Base-by-base conservation (phyloP, 2,888 invertebrate species). In the Nudaria mundana region DNA sequence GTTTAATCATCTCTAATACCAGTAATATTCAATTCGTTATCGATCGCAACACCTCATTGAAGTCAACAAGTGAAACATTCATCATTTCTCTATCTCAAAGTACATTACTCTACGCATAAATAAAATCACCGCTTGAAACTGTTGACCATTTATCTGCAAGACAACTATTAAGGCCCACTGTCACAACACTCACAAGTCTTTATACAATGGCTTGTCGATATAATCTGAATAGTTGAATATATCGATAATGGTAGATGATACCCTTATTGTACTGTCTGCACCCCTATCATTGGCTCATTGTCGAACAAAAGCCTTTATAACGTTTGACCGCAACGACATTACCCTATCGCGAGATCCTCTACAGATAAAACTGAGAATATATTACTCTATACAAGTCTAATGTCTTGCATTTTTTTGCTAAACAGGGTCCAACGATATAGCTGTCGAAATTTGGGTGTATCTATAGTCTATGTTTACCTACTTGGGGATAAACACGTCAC, bases 191-290 rank as follows among this genome's bases (percentile, higher is more conserved):
- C 66, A 67, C 68, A 68, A 59, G 62, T 56, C 54, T 52, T 52
- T 65, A 71, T 65, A 82, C 81, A 81, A 83, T 75, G 66, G 70
- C 54, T 55, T 71, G 68, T 75, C 70, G 66, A 65, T 66, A 62
- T 78, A 71, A 86, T 86, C 84, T 75, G 75, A 77, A 78, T 73
- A 68, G 65, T 53, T 70, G 69, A 79, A 78, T 75, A 68, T 66
- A 77, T 78, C 76, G 81, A 78, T 73, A 58, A 61, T 66, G 40
- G 47, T 45, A 67, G 65, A 63, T 74, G 76, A 78, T 76, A 73
- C 77, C 74, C 76, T 78, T 79, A 87, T 87, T 87, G 86, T 85
- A 63, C 81, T 85, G 86, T 86, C 86, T 58, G 42, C 76, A 76
- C 71, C 78, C 77, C 76, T 73, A 71, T 74, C 75, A 56, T 55